Evolutionary conservation across 2,113 vertebrate genomes (phyloP), one percentile per base, ranked within the genome.

Genomic region (Myodes glareolus): DNA sequence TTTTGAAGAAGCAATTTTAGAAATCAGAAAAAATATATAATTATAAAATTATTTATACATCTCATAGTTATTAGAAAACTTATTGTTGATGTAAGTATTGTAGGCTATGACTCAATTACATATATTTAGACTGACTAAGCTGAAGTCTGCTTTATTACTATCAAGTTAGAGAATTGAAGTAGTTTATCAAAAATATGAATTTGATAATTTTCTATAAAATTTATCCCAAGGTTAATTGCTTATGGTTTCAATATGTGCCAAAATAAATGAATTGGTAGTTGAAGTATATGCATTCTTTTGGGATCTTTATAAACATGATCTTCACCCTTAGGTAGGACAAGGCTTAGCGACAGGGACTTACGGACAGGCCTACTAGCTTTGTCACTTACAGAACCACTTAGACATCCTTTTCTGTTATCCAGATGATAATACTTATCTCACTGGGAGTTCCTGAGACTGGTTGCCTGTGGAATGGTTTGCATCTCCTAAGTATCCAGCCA

Each of bases 51-150:
- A 80, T 63, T 94, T 17, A n/a, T 88, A 75, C 4, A 10, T 94
- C 10, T 97, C 58, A 92, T 76, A 92, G 58, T 75, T 93, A 8
- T 45, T 91, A 33, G 27, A 55, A 65, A 91, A 91, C 58, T 96
- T 81, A 94, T 42, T 47, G 33, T 76, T 73, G n/a, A 77, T 33
- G 9, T 50, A 94, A 65, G 61, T 90, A 92, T 90, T 92, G 36
- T 47, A 94, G 42, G 78, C 88, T 90, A 93, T 90, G 45, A 77
- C 14, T 93, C 31, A 65, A 27, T 50, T 76, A 55, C 76, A 58
- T 81, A 29, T 52, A 47, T 70, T 81, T 23, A 6, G 91, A 80
- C 55, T 47, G 12, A 19, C 58, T 92, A 45, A 72, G 90, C 36
- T 91, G 31, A 23, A 87, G 19, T 17, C 5, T 65, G 88, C 27